Conservation (phyloP, 2,888 invertebrate species). For the Mamestra brassicae region DNA sequence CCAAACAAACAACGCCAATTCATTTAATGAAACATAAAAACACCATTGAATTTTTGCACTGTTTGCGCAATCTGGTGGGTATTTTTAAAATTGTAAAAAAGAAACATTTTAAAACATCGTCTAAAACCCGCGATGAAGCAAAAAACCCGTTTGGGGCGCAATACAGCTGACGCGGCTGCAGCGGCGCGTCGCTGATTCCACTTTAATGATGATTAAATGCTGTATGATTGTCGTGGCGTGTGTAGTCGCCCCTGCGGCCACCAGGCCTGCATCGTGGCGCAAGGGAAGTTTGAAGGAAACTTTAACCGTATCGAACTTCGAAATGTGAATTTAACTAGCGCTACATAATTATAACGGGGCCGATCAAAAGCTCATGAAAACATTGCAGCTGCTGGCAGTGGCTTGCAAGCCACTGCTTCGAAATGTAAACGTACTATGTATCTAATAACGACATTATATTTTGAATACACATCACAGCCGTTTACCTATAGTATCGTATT, state of each 20-base stretch:
- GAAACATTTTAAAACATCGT: slow-evolving; percentile 73
- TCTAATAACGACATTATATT: neutral
- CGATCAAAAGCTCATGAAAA: slow-evolving; percentile 19
- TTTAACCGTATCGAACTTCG: slow-evolving; percentile 54
- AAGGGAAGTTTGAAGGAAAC: slow-evolving; percentile 63
- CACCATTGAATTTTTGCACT: slow-evolving; percentile 33
- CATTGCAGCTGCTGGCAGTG: neutral
- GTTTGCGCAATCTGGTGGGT: slow-evolving; percentile 29
- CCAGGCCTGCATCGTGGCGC: slow-evolving; percentile 43
- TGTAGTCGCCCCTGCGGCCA: slow-evolving; percentile 62
- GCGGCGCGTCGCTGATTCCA: slow-evolving; percentile 83
- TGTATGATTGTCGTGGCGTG: slow-evolving; percentile 86
- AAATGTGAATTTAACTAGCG: slow-evolving; percentile 49
- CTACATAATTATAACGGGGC: slow-evolving; percentile 16
- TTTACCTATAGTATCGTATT: neutral
- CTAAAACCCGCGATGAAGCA: slow-evolving; percentile 73
- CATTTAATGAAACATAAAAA: slow-evolving; percentile 40
- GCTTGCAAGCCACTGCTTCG: neutral
- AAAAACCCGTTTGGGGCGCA: slow-evolving; percentile 80
- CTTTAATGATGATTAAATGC: slow-evolving; percentile 90
- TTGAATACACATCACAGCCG: neutral
- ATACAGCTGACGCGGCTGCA: slow-evolving; percentile 85
- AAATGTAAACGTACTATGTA: slow-evolving; percentile 2
- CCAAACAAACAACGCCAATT: slow-evolving; percentile 34
- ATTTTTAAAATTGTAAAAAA: slow-evolving; percentile 36